Evolutionary conservation across 2,888 invertebrate genomes (phyloP).

Genomic region (Melanophora roralis): DNA sequence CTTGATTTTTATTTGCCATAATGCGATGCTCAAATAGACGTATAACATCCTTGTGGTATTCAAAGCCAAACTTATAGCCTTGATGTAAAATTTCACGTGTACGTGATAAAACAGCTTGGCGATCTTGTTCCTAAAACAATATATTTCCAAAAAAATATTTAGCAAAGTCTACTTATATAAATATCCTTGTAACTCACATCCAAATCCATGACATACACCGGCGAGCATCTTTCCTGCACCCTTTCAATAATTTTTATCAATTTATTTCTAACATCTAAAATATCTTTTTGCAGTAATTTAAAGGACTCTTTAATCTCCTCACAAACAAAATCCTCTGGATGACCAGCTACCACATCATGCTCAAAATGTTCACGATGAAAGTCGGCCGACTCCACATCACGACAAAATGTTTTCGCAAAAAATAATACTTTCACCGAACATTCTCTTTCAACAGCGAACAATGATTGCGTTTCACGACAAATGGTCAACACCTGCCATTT

Average conservation of each 20-base stretch:
- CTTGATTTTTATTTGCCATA: constrained; percentile 73
- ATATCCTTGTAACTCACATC: constrained; percentile 43
- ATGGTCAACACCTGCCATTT: constrained; percentile 78
- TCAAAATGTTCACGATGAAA: constrained; percentile 77
- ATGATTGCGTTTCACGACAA: constrained; percentile 87
- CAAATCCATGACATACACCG: constrained; percentile 72
- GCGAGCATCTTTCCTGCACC: constrained; percentile 73
- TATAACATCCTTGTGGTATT: constrained; percentile 80
- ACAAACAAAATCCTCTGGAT: constrained; percentile 78
- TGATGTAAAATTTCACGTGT: constrained; percentile 89
- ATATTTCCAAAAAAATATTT: no score
- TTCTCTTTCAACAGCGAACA: constrained; percentile 88
- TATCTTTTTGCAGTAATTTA: constrained; percentile 79
- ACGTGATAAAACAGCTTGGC: constrained; percentile 80
- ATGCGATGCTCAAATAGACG: constrained; percentile 78
- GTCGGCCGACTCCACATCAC: constrained; percentile 81
- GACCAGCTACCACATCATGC: constrained; percentile 71
- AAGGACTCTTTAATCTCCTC: constrained; percentile 82
- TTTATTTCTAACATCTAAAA: constrained; percentile 75
- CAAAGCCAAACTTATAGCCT: constrained; percentile 93
- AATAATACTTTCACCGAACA: constrained; percentile 87
- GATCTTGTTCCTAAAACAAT: constrained; percentile 76
- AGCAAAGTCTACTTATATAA: neutral
- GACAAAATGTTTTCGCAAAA: constrained; percentile 87
- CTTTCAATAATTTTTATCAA: constrained; percentile 76